phyloP scores from a whole-genome alignment of 2,113 vertebrate species.

The Brachirus orientalis region DNA sequence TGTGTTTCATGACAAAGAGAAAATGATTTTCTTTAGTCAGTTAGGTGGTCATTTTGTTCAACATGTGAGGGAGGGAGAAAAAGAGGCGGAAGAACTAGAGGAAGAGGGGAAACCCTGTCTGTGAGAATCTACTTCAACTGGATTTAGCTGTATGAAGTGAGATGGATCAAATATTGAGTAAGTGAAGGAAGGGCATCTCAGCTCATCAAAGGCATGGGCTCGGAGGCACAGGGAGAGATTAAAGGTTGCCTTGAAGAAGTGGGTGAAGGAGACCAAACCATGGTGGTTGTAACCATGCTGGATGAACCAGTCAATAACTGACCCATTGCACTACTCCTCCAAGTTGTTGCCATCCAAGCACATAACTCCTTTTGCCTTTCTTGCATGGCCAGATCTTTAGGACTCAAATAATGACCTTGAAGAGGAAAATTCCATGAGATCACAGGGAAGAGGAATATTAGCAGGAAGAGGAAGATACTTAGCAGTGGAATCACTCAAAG shows the following conservation, averaged over 20 bases:
- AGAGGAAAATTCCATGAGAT: constrained; percentile 35
- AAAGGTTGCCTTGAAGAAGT: constrained; percentile 83
- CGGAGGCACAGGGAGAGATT: constrained; percentile 78
- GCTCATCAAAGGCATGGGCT: constrained; percentile 79
- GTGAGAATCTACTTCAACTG: constrained; percentile 68
- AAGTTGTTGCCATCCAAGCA: constrained; percentile 36
- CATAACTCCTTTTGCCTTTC: constrained; percentile 7
- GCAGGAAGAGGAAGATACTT: constrained; percentile 14
- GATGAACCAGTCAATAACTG: constrained; percentile 69
- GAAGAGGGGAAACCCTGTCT: constrained; percentile 45
- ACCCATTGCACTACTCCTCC: constrained; percentile 61
- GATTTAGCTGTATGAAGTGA: constrained; percentile 76
- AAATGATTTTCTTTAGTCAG: constrained; percentile 32
- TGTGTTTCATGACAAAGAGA: constrained; percentile 6
- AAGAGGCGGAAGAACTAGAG: constrained; percentile 26
- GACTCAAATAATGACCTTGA: constrained; percentile 63
- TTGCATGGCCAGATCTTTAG: constrained; percentile 43
- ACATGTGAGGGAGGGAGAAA: constrained; percentile 29
- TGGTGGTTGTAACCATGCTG: constrained; percentile 59
- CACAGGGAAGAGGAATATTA: constrained; percentile 14
- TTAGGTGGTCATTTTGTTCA: constrained; percentile 48
- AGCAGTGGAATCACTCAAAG: constrained; percentile 25
- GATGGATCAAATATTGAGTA: constrained; percentile 82
- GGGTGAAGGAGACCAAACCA: constrained; percentile 80
- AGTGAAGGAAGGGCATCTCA: constrained; percentile 76